These are phyloP conservation scores for Eilema griseolum DNA, from an alignment of 2,888 invertebrate species.

Conservation along the genomic window DNA sequence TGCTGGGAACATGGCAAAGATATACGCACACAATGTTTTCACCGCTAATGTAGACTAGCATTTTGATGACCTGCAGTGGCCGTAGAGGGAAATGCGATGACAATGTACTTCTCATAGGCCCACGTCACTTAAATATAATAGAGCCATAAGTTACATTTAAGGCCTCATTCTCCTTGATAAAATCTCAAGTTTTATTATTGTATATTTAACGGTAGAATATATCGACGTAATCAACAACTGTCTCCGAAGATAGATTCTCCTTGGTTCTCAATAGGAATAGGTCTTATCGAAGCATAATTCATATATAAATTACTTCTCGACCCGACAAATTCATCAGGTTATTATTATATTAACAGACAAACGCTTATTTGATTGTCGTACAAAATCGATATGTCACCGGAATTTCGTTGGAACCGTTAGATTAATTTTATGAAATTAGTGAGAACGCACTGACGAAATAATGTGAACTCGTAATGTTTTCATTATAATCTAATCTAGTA, in stretches of 20 bases:
- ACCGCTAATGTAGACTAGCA: conserved; percentile 49
- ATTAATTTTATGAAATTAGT: background rate
- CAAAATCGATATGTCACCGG: conserved; percentile 45
- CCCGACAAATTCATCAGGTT: conserved; percentile 40
- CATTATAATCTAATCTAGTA: background rate
- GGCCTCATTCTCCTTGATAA: conserved; percentile 25
- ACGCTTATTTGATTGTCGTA: conserved; percentile 52
- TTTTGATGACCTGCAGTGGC: conserved; percentile 28
- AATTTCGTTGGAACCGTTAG: background rate
- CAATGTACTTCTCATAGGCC: conserved; percentile 18
- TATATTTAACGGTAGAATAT: background rate
- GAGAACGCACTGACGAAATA: background rate
- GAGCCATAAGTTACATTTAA: conserved; percentile 23
- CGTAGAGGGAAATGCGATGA: conserved; percentile 9
- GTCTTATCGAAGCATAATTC: conserved; percentile 34
- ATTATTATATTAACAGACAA: conserved; percentile 43
- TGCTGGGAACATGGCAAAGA: conserved; percentile 49
- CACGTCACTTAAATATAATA: conserved; percentile 13
- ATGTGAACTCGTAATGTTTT: background rate
- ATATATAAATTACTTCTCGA: conserved; percentile 46
- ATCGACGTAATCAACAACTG: conserved; percentile 6
- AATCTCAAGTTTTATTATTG: conserved; percentile 11
- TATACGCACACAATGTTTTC: conserved; percentile 30
- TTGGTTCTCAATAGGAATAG: conserved; percentile 15
- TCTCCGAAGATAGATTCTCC: conserved; percentile 17